Evolutionary conservation across 2,797 vertebrate species (phyloP), one percentile per base, ranked within the genome.

Genomic region (Coregonus sp.): DNA sequence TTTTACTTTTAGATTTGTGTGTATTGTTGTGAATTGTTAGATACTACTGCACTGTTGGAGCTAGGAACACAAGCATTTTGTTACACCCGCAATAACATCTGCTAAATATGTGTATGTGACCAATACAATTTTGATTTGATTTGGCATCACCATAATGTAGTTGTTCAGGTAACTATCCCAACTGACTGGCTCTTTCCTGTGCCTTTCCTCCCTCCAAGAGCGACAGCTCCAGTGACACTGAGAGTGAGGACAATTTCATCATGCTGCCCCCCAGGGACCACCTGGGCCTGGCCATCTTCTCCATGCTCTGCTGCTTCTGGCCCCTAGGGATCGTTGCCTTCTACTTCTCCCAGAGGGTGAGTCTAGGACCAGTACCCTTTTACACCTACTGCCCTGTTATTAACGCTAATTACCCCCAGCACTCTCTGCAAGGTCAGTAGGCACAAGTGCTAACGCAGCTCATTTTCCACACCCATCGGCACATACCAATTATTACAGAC

Each of bases 261-360:
- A 93, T 94, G 82, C 92, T 96, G 76, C 96, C 97, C 18, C 96
- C 97, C 5, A 90, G 95, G 78, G 97, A 98, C 88, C 95, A 98
- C 93, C 90, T 98, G 88, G 97, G 97, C 29, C 93, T 98, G 63
- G 93, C 96, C 70, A 96, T 98, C 89, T 98, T 97, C 92, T 97
- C 97, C 88, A 98, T 98, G 97, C 95, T 98, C 86, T 98, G 97
- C 89, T 98, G 97, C 90, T 97, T 97, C 93, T 98, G 97, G 97
- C 97, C 97, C 29, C 89, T 98, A 93, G 97, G 97, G 83, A 96
- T 98, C 31, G 93, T 96, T 75, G 96, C 97, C 86, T 97, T 98
- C 95, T 98, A 25, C 59, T 74, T 3, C 12, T 37, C 59, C 31
- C 72, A 35, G 70, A 52, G 31, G 66, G 66, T 68, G 33, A 68